These are phyloP conservation scores for Laothoe populi DNA, from an alignment of 2,888 invertebrate species.

Conservation along the genomic window DNA sequence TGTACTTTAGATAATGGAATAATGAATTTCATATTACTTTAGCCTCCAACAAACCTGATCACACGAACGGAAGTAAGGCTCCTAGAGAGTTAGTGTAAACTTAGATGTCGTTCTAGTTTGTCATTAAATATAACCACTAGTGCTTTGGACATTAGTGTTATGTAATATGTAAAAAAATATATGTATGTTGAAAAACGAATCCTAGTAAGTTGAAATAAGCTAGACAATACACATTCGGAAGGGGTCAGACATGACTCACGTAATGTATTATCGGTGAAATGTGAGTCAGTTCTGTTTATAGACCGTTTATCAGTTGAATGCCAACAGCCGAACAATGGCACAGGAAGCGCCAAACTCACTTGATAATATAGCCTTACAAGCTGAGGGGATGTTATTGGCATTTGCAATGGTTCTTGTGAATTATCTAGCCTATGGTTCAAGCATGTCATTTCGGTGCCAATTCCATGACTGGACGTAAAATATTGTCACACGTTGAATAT, in stretches of 20 bases:
- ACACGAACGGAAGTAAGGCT: too few species aligned
- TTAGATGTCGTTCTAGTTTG: too few species aligned
- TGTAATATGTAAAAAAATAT: too few species aligned
- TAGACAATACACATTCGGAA: not conserved
- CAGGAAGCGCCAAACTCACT: slow-evolving; percentile 17
- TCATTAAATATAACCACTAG: too few species aligned
- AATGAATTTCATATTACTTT: too few species aligned
- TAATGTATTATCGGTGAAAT: slow-evolving; percentile 10
- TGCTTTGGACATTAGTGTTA: too few species aligned
- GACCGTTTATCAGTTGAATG: slow-evolving; percentile 1
- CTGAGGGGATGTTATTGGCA: not conserved
- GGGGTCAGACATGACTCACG: slow-evolving; percentile 12
- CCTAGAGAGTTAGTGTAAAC: too few species aligned
- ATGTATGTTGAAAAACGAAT: too few species aligned
- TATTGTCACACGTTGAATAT: too few species aligned
- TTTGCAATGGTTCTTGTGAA: not conserved
- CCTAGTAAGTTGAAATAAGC: too few species aligned
- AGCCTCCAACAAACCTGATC: too few species aligned
- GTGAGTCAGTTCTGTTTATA: slow-evolving; percentile 21
- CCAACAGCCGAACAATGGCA: slow-evolving; percentile 19
- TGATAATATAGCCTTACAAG: slow-evolving; percentile 8
- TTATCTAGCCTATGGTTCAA: not conserved
- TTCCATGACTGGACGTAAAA: not conserved
- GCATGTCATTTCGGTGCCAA: not conserved
- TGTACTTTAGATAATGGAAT: too few species aligned